Evolutionary conservation across 2,797 vertebrate genomes (phyloP), one percentile per base, ranked within the genome.

Genomic region (Cyclura pinguis): DNA sequence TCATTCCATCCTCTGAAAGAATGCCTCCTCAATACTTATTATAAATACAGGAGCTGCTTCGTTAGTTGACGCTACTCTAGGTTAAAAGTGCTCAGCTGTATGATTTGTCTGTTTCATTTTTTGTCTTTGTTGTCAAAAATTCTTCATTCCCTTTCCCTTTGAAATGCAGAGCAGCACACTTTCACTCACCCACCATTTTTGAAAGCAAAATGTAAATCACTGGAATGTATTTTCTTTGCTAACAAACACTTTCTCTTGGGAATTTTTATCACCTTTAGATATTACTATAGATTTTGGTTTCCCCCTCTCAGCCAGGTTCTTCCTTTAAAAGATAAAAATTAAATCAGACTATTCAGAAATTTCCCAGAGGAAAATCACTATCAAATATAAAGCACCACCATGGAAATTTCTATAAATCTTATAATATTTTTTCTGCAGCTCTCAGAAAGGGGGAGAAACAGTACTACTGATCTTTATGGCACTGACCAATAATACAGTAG

Each of bases 151-250:
- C 86, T 90, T 92, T 95, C 27, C 22, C 96, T 97, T 97, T 97
- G 96, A 97, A 97, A 95, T 96, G 94, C 93, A 93, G 93, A 96
- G 88, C 72, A 92, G 92, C 93, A 91, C 89, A 94, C 88, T 95
- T 95, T 95, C 91, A 94, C 94, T 96, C 95, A 94, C 91, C 85
- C 77, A 90, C 88, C 90, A 95, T 93, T 96, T 95, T 91, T 94
- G 94, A 96, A 96, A 94, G 94, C 90, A 96, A 96, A 96, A 97
- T 97, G 95, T 96, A 97, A 97, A 97, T 97, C 90, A 89, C 81
- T 91, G 93, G 94, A 96, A 96, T 96, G 96, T 97, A 94, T 97
- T 97, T 97, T 96, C 94, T 96, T 96, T 96, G 92, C 89, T 97
- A 97, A 96, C 87, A 96, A 97, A 96, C 92, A 93, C 94, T 94